Conservation (phyloP, 2,888 invertebrate genomes). For the Cecidostiba fungosa region DNA sequence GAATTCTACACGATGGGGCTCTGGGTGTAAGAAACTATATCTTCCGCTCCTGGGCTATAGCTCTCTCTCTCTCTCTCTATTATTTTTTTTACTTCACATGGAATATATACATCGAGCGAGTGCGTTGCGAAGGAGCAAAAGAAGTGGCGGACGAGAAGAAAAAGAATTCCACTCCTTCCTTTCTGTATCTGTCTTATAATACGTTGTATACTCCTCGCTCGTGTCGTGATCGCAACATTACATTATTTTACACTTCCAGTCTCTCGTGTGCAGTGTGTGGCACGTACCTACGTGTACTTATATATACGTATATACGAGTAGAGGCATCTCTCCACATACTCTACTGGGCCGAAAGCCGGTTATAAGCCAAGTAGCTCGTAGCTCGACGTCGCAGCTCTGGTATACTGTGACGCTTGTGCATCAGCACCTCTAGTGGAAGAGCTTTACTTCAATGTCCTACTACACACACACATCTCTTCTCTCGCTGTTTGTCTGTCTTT, state of each 20-base stretch:
- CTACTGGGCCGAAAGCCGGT: background rate
- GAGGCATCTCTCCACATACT: background rate
- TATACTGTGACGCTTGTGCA: background rate
- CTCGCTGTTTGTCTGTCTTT: background rate
- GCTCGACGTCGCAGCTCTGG: background rate
- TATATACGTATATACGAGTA: background rate
- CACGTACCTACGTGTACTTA: background rate
- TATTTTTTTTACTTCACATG: background rate
- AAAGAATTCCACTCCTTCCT: background rate
- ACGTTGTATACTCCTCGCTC: background rate
- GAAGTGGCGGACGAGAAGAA: background rate
- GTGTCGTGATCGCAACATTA: slow-evolving; percentile 28
- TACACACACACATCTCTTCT: background rate
- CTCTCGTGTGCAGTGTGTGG: background rate
- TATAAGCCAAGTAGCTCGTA: slow-evolving; percentile 12
- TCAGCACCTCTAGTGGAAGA: slow-evolving; percentile 18
- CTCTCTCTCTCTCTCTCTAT: background rate
- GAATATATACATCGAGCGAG: background rate
- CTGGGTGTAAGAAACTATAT: slow-evolving; percentile 69
- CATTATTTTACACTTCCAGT: slow-evolving; percentile 29
- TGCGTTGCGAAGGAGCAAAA: background rate
- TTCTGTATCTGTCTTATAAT: background rate
- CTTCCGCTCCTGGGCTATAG: background rate
- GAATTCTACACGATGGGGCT: slow-evolving; percentile 72
- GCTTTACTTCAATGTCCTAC: slow-evolving; percentile 41